phyloP scores from a whole-genome alignment of 2,113 vertebrate genomes.

The Pungitius pungitius region DNA sequence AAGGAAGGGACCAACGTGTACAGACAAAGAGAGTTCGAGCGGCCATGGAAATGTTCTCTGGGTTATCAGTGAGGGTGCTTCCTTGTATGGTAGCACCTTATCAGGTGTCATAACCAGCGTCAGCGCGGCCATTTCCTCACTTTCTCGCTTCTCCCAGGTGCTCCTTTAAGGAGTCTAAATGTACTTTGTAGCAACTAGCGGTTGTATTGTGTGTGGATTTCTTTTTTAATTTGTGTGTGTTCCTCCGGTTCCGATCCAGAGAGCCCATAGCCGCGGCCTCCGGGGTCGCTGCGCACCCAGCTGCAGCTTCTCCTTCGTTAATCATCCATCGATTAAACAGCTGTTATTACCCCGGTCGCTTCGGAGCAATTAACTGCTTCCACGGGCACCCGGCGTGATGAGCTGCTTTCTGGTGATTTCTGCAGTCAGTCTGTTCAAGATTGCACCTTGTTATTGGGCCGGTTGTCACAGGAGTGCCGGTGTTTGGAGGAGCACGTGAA shows the following conservation, averaged over 20 bases:
- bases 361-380: conserved; percentile 19
- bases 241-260: conserved; percentile 31
- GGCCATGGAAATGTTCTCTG: background rate
- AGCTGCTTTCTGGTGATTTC: background rate
- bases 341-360: conserved; percentile 30
- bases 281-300: conserved; percentile 8
- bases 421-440: conserved; percentile 1
- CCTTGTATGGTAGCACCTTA: conserved; percentile 34
- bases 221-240: background rate
- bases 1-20: background rate
- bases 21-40: background rate
- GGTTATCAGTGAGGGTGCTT: background rate
- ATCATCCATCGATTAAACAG: conserved; percentile 22
- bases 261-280: conserved; percentile 22
- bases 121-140: conserved; percentile 8
- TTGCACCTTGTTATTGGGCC: background rate
- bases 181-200: background rate
- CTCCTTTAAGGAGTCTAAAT: background rate
- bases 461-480: background rate
- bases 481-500: conserved; percentile 22
- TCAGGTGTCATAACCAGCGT: conserved; percentile 28
- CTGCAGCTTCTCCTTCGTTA: conserved; percentile 13
- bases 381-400: conserved; percentile 1
- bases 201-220: background rate
- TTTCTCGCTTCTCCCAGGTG: conserved; percentile 8